phyloP scores from a whole-genome alignment of 2,888 invertebrate genomes.

The Scaptomyza caliginosa region DNA sequence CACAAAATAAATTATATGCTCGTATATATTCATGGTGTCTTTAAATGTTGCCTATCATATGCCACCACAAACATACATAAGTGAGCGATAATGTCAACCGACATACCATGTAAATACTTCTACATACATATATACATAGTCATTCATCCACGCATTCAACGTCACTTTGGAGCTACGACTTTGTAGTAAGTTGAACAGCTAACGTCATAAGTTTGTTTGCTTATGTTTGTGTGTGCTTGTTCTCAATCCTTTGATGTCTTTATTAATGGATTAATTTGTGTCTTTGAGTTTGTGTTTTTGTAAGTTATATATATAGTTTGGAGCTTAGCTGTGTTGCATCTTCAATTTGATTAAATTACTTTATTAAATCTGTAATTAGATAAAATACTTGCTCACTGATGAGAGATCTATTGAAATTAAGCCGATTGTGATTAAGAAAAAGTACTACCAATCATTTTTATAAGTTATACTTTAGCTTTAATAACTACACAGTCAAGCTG shows the following conservation, averaged over 20 bases:
- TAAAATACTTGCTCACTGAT: background rate
- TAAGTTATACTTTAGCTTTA: background rate
- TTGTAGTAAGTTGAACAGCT: constrained; percentile 14
- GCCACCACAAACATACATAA: constrained; percentile 15
- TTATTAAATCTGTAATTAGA: background rate
- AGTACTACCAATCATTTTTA: background rate
- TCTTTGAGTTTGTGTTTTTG: constrained; percentile 15
- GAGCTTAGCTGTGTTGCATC: constrained; percentile 4
- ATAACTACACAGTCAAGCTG: background rate
- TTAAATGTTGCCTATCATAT: constrained; percentile 15
- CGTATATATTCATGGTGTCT: background rate
- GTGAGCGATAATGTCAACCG: constrained; percentile 26
- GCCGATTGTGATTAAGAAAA: background rate
- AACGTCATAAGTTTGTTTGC: constrained; percentile 14
- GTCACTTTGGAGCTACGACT: constrained; percentile 8
- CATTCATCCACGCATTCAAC: background rate
- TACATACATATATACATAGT: background rate
- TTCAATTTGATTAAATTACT: constrained; percentile 12
- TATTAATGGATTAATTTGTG: constrained; percentile 33
- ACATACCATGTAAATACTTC: background rate
- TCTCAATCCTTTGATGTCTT: constrained; percentile 44
- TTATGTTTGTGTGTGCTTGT: constrained; percentile 19
- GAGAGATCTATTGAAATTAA: background rate
- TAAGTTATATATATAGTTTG: background rate
- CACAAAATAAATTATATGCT: background rate